A percentile compares a stretch with the other conserved stretches of the same genome.
Conservation (phyloP, 2,888 invertebrate species). For the Epistrophe grossulariae region DNA sequence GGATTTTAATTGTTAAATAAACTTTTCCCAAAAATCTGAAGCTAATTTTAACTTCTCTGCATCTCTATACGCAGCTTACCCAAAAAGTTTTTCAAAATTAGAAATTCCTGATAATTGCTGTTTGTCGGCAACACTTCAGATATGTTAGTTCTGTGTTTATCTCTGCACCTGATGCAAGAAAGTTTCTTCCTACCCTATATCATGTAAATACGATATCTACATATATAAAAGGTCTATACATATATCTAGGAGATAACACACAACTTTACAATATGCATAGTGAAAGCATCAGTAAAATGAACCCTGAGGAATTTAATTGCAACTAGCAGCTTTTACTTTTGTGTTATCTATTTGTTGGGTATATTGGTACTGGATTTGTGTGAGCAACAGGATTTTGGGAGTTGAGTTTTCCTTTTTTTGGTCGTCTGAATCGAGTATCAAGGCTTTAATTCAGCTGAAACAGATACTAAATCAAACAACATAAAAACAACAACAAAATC, state of each 20-base stretch:
- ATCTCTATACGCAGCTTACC: neutral
- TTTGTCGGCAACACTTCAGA: neutral
- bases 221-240: neutral
- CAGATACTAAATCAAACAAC: constrained; percentile 5
- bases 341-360: neutral
- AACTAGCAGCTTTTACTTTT: constrained; percentile 52
- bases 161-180: neutral
- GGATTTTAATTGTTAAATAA: neutral
- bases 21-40: neutral
- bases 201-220: too few species aligned
- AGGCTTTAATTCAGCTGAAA: constrained; percentile 14
- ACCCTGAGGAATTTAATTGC: constrained; percentile 61
- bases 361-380: neutral
- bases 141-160: neutral
- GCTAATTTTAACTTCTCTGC: neutral
- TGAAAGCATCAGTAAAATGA: constrained; percentile 11
- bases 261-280: neutral
- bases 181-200: neutral
- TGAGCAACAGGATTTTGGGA: neutral
- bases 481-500: neutral
- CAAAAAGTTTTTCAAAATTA: neutral
- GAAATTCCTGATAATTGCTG: constrained; percentile 4
- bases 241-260: neutral
- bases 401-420: neutral
- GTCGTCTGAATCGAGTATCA: neutral